These are phyloP conservation scores for Agrochola macilenta DNA, from an alignment of 2,888 invertebrate species.

Conservation along the genomic window DNA sequence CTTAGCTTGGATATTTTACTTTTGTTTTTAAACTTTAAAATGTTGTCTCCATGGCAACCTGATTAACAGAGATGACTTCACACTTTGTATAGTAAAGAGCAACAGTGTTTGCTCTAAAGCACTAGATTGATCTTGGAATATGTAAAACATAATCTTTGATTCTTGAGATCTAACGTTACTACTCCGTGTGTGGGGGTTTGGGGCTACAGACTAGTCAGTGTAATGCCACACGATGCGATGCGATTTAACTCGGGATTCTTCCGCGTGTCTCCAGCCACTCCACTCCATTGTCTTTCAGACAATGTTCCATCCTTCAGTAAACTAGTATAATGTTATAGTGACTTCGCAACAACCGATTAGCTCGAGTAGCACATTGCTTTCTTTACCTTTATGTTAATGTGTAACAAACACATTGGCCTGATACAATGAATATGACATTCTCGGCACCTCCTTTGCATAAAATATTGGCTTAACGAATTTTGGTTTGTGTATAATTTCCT, in stretches of 20 bases:
- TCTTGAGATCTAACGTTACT: constrained; percentile 74
- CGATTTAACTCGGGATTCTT: constrained; percentile 70
- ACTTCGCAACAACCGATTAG: constrained; percentile 58
- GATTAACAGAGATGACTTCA: neutral
- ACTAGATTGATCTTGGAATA: constrained; percentile 47
- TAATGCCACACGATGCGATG: constrained; percentile 58
- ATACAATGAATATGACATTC: constrained; percentile 59
- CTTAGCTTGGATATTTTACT: constrained; percentile 34
- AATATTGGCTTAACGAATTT: constrained; percentile 68
- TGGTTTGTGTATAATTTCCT: constrained; percentile 67
- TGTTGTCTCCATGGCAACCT: constrained; percentile 2
- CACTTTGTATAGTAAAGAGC: neutral
- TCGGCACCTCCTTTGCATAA: constrained; percentile 67
- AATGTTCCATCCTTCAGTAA: constrained; percentile 57
- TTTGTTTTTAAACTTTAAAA: constrained; percentile 20
- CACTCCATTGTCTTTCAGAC: constrained; percentile 61
- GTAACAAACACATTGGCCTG: constrained; percentile 66
- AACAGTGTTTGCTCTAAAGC: constrained; percentile 13
- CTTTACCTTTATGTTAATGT: constrained; percentile 71
- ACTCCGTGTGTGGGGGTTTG: constrained; percentile 71
- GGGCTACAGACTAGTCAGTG: constrained; percentile 59
- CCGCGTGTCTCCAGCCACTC: constrained; percentile 62
- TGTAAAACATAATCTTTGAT: constrained; percentile 79
- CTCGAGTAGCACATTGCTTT: constrained; percentile 75
- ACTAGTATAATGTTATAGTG: constrained; percentile 52